These are phyloP conservation scores for Falcunculus frontatus DNA, from an alignment of 2,113 vertebrate genomes.

Conservation along the genomic window DNA sequence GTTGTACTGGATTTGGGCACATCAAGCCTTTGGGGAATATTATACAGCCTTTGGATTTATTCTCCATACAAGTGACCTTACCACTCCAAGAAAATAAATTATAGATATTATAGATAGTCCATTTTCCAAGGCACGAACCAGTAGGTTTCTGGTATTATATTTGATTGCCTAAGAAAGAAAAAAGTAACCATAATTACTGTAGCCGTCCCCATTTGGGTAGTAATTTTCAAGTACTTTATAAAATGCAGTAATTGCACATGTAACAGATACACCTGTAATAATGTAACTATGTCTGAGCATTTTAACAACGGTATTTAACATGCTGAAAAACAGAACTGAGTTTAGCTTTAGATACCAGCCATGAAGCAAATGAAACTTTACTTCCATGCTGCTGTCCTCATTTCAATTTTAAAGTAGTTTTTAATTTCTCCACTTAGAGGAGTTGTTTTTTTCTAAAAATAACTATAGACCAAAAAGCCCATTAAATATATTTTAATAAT, in stretches of 20 bases:
- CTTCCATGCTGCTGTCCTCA: neutral
- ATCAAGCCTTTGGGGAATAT: neutral
- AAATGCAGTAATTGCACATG: neutral
- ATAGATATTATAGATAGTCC: neutral
- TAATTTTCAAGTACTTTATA: neutral
- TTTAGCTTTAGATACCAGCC: neutral
- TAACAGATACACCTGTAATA: neutral
- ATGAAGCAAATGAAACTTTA: neutral
- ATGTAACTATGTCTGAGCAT: neutral
- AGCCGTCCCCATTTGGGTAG: neutral
- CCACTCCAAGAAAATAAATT: neutral
- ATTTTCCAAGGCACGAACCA: neutral
- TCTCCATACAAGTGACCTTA: neutral
- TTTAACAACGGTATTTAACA: neutral
- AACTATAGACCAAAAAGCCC: neutral
- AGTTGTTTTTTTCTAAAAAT: neutral
- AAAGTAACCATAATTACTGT: neutral
- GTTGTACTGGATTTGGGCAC: neutral
- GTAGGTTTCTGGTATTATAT: neutral
- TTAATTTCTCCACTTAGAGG: neutral
- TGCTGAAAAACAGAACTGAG: neutral
- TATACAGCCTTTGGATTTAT: neutral
- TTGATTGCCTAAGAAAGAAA: neutral
- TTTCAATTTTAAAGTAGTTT: neutral
- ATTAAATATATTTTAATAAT: neutral